Conservation (phyloP, 1,140 invertebrate species). For the Trichogramma pretiosum region DNA sequence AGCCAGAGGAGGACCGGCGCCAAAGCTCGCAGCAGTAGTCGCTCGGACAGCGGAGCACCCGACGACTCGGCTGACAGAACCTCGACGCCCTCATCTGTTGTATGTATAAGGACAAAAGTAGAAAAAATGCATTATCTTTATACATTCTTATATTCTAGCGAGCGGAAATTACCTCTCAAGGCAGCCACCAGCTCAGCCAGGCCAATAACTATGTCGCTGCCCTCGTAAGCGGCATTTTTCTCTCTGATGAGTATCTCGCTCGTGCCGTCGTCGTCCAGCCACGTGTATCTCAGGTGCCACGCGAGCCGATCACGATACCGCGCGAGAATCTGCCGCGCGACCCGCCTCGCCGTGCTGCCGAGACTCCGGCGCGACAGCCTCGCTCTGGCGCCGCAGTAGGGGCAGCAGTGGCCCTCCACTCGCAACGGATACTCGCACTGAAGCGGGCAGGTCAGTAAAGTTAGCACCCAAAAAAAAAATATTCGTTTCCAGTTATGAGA, state of each 20-base stretch:
- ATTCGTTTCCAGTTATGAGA: too few species aligned
- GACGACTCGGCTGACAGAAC: conserved; percentile 20
- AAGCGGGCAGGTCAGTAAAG: too few species aligned
- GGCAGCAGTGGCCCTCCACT: conserved; percentile 41
- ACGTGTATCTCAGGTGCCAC: conserved; percentile 32
- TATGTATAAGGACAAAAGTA: too few species aligned
- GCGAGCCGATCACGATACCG: conserved; percentile 20
- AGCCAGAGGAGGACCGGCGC: conserved; percentile 26
- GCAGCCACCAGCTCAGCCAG: conserved; percentile 10
- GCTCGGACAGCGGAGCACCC: conserved; percentile 25
- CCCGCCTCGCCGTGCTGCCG: conserved; percentile 18
- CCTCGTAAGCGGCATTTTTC: conserved; percentile 26
- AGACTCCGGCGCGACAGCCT: conserved; percentile 19
- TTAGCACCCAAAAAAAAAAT: too few species aligned
- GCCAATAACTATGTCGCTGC: conserved; percentile 23
- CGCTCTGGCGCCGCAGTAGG: conserved; percentile 36
- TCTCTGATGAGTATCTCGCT: conserved; percentile 34
- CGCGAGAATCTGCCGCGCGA: conserved; percentile 22
- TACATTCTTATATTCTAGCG: too few species aligned
- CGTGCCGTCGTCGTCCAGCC: conserved; percentile 17
- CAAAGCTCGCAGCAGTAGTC: conserved; percentile 17
- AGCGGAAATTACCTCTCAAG: conserved; percentile 19
- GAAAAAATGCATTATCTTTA: too few species aligned
- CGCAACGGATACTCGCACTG: too few species aligned
- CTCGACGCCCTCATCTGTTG: conserved; percentile 25